These are phyloP conservation scores for Sigmodon hispidus DNA, from an alignment of 2,113 vertebrate species.

Conservation along the genomic window DNA sequence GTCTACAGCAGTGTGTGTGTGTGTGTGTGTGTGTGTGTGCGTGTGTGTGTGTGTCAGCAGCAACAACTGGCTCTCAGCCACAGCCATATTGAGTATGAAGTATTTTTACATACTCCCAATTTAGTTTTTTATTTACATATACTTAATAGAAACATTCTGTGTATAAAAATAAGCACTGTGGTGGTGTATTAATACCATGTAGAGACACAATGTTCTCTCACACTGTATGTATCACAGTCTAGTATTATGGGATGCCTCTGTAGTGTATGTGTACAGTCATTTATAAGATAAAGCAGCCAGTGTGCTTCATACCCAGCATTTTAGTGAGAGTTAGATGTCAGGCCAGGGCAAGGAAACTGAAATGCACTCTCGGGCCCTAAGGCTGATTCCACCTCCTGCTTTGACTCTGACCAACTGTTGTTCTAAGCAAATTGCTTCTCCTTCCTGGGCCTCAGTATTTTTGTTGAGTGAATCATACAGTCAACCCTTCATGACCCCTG, in stretches of 20 bases:
- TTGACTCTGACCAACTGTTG: fast-evolving
- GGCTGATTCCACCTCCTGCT: neutral
- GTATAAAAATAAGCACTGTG: neutral
- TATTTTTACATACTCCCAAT: neutral
- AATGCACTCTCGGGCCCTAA: neutral
- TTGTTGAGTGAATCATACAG: neutral
- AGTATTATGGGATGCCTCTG: neutral
- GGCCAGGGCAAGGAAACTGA: neutral
- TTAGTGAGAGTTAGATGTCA: neutral
- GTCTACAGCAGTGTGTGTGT: neutral
- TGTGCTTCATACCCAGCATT: neutral
- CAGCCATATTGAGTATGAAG: neutral
- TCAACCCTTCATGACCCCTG: neutral
- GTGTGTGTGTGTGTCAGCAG: neutral
- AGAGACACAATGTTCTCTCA: neutral
- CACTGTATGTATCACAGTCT: neutral
- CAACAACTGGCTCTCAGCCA: conserved; percentile 13
- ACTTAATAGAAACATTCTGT: neutral
- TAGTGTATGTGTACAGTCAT: neutral
- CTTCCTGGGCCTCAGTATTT: neutral
- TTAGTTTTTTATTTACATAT: conserved; percentile 50
- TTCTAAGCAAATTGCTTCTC: neutral
- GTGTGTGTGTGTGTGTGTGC: neutral
- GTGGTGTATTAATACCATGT: neutral
- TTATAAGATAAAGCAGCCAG: neutral